These are phyloP conservation scores for Takifugu flavidus DNA, from an alignment of 2,113 vertebrate species.

Conservation along the genomic window DNA sequence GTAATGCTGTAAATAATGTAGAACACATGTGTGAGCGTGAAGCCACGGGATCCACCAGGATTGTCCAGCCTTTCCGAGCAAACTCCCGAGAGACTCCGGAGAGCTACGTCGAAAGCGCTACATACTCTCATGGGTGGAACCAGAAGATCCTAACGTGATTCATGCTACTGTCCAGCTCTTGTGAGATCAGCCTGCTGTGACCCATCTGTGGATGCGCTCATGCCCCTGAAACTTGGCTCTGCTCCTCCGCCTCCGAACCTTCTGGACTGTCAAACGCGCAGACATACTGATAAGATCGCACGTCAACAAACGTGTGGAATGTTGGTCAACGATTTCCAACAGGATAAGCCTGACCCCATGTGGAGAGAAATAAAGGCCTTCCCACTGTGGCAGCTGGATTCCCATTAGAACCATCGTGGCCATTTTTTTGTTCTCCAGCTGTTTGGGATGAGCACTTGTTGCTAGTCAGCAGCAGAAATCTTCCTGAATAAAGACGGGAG, in stretches of 20 bases:
- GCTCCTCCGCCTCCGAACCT: slow-evolving; percentile 38
- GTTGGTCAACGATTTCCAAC: too few relatives aligned
- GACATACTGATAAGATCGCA: neutral
- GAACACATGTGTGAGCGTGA: slow-evolving; percentile 48
- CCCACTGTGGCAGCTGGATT: too few relatives aligned
- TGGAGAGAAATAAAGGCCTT: too few relatives aligned
- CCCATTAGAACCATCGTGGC: too few relatives aligned
- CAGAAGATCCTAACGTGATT: slow-evolving; percentile 7
- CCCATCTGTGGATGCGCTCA: slow-evolving; percentile 69
- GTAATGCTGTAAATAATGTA: slow-evolving; percentile 38
- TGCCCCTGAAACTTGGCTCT: slow-evolving; percentile 30
- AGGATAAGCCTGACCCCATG: too few relatives aligned
- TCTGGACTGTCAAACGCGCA: slow-evolving; percentile 19
- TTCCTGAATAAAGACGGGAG: too few relatives aligned
- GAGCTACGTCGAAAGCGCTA: too few relatives aligned
- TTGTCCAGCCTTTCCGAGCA: neutral
- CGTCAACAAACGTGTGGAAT: too few relatives aligned
- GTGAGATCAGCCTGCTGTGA: slow-evolving; percentile 10
- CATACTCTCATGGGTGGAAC: slow-evolving; percentile 4
- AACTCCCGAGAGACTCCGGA: neutral
- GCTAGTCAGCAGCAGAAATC: too few relatives aligned
- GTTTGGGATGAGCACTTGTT: too few relatives aligned
- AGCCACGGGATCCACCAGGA: neutral
- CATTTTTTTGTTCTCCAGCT: too few relatives aligned
- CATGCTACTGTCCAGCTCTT: too few relatives aligned